Evolutionary conservation across 2,113 vertebrate species (phyloP), one percentile per base, ranked within the genome.

Genomic region (Ornithorhynchus anatinus): DNA sequence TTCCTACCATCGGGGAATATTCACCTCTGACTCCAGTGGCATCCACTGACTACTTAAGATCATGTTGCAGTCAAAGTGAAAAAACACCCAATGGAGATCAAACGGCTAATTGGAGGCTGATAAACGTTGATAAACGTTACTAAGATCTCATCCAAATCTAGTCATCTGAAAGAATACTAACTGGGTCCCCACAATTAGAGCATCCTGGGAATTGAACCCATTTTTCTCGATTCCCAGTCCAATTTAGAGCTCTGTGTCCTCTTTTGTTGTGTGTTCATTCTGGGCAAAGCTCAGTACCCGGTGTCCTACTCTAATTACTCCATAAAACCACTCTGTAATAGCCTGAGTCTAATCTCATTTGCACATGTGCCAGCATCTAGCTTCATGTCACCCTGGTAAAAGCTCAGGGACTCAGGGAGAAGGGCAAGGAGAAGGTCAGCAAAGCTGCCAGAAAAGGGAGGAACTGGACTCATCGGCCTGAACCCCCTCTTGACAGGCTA

Each of bases 81-180:
- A 17, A 27, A 27, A 29, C 15, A 17, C n/a, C n/a, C n/a, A n/a
- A n/a, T n/a, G n/a, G n/a, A n/a, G n/a, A n/a, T n/a, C n/a, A n/a
- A n/a, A n/a, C n/a, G n/a, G n/a, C n/a, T n/a, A n/a, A n/a, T 0
- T 0, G 0, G 11, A 5, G 15, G 14, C 7, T 1, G 0, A n/a
- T n/a, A n/a, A n/a, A n/a, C n/a, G n/a, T n/a, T n/a, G n/a, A n/a
- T n/a, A n/a, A 36, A 29, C 12, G 3, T 29, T 64, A 17, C 22
- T 5, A 38, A 47, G 19, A 19, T 35, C 42, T 51, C 51, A 47
- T 15, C 11, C 20, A 16, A 4, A n/a, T 27, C 14, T 23, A 8
- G 3, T n/a, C 57, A 33, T 5, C 11, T 25, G 12, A 22, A 27
- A 45, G 22, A n/a, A 16, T 31, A 22, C 48, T 29, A 23, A 20